Conservation (phyloP, 1,140 invertebrate genomes). For the Bombus fervidus region DNA sequence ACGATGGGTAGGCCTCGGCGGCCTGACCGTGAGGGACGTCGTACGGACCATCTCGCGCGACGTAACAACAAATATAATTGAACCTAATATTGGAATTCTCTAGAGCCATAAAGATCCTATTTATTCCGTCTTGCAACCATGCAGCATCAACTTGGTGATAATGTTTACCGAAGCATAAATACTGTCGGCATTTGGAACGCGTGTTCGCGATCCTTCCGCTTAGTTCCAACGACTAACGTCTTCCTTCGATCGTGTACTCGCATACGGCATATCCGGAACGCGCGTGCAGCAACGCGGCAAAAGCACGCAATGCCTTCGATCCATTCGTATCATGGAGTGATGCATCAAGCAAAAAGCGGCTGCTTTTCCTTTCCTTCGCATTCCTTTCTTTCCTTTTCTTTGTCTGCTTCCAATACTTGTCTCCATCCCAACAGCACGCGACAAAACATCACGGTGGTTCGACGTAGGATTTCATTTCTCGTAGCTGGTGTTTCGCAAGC, state of each 20-base stretch:
- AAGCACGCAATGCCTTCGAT: slow-evolving; percentile 38
- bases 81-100: too few relatives aligned
- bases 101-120: not conserved
- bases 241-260: slow-evolving; percentile 42
- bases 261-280: slow-evolving; percentile 9
- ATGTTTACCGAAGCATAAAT: slow-evolving; percentile 78
- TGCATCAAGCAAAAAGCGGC: not conserved
- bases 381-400: not conserved
- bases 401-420: slow-evolving; percentile 10
- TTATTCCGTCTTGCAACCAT: not conserved
- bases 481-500: slow-evolving; percentile 21
- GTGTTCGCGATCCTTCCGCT: slow-evolving; percentile 27
- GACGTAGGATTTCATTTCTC: slow-evolving; percentile 29
- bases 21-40: too few relatives aligned
- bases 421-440: slow-evolving; percentile 11
- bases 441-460: slow-evolving; percentile 2
- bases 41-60: too few relatives aligned
- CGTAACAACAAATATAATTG: too few relatives aligned
- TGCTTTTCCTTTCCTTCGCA: not conserved
- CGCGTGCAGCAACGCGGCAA: not conserved
- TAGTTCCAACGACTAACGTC: slow-evolving; percentile 12
- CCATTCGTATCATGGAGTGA: not conserved
- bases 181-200: slow-evolving; percentile 70
- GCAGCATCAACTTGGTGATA: slow-evolving; percentile 70
- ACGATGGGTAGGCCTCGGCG: too few relatives aligned